Percentiles rank a stretch among this genome's conserved stretches.
These are phyloP conservation scores for Parthenolecanium corni DNA, from an alignment of 2,888 invertebrate genomes.

Conservation along the genomic window DNA sequence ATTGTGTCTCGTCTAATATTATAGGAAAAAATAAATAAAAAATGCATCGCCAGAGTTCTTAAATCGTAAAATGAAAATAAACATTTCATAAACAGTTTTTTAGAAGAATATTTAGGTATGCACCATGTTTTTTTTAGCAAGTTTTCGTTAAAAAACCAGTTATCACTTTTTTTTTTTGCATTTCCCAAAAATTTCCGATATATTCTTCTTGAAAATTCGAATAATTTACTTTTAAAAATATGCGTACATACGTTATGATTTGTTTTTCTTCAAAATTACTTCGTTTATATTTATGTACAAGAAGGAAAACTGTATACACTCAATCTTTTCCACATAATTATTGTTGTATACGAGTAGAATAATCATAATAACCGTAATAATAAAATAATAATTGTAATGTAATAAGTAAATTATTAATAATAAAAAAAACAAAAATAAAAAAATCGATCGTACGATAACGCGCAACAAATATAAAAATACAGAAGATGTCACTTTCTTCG, in stretches of 20 bases:
- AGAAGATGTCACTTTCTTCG: constrained; percentile 18
- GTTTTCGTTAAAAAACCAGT: too few species aligned
- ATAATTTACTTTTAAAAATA: constrained; percentile 5
- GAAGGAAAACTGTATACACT: constrained; percentile 15
- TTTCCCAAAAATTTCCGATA: too few species aligned
- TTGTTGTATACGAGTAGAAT: constrained; percentile 3
- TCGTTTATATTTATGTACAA: constrained; percentile 17
- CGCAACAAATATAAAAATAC: constrained; percentile 28
- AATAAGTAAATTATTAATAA: constrained; percentile 9
- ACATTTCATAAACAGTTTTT: too few species aligned
- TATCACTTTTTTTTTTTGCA: too few species aligned
- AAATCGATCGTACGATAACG: constrained; percentile 20
- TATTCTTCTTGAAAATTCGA: constrained; percentile 2
- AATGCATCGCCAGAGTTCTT: too few species aligned
- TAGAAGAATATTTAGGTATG: too few species aligned
- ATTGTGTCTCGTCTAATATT: too few species aligned
- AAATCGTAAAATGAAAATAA: too few species aligned
- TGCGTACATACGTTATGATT: background rate
- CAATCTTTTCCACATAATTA: background rate
- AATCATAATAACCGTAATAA: constrained; percentile 13
- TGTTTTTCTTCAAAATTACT: constrained; percentile 5
- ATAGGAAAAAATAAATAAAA: too few species aligned
- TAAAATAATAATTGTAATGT: constrained; percentile 12
- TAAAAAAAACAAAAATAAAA: constrained; percentile 8
- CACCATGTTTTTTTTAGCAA: too few species aligned